Percentiles rank a stretch among this genome's conserved stretches.
Conservation (phyloP, 2,797 vertebrate genomes). For the Pseudochirops corinnae region DNA sequence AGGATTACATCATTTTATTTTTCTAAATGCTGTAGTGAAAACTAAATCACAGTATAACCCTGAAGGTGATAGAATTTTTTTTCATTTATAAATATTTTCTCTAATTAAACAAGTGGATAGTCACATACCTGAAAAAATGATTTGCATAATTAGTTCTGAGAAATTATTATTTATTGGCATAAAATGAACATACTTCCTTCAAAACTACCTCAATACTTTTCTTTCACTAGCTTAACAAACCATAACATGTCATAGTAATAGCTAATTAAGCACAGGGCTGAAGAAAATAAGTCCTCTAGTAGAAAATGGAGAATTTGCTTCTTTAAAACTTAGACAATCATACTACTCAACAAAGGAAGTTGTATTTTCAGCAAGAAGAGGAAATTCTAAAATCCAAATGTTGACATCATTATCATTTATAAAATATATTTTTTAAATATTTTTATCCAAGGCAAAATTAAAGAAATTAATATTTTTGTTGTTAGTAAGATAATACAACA, state of each 20-base stretch:
- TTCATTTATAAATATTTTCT: background rate
- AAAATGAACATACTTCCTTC: slow-evolving; percentile 29
- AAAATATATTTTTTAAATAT: background rate
- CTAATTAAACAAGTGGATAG: background rate
- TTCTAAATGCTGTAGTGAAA: background rate
- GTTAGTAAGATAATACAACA: background rate
- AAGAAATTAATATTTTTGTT: background rate
- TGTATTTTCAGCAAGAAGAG: background rate
- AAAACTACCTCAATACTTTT: slow-evolving; percentile 9
- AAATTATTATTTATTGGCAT: slow-evolving; percentile 16
- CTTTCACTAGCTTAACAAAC: background rate
- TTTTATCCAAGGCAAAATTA: background rate
- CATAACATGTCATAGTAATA: background rate
- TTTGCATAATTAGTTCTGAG: background rate
- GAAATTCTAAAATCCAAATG: background rate
- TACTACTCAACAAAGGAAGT: background rate
- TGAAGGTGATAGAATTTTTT: background rate
- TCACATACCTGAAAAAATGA: background rate
- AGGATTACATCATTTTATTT: background rate
- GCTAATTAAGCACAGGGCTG: background rate
- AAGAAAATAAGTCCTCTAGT: background rate
- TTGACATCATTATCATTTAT: background rate
- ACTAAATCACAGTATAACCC: background rate
- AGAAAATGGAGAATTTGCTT: slow-evolving; percentile 1
- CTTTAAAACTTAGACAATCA: background rate